Percentiles rank a stretch among this genome's conserved stretches.
These are phyloP conservation scores for Brenthis ino DNA, from an alignment of 2,888 invertebrate species.

Conservation along the genomic window DNA sequence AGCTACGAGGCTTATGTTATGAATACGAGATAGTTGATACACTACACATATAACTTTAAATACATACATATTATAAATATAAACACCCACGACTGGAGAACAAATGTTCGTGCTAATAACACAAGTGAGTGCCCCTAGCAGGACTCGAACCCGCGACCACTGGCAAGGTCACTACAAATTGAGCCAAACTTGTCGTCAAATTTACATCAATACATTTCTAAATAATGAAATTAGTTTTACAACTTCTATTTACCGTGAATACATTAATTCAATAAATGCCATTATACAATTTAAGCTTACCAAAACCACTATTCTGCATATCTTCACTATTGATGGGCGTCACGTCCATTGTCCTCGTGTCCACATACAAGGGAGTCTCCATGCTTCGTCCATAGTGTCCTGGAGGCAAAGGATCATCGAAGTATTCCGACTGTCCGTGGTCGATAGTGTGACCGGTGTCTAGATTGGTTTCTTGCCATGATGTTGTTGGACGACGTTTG, in stretches of 20 bases:
- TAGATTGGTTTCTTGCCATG: constrained; percentile 95
- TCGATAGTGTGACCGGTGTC: constrained; percentile 91
- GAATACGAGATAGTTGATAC: no score
- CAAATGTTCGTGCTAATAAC: no score
- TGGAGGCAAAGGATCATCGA: constrained; percentile 58
- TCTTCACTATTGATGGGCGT: constrained; percentile 74
- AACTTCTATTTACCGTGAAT: not conserved
- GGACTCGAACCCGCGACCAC: no score
- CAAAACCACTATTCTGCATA: constrained; percentile 65
- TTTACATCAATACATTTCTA: not conserved
- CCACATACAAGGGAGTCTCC: constrained; percentile 86
- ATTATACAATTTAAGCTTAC: constrained; percentile 47
- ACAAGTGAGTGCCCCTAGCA: no score
- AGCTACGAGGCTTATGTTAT: no score
- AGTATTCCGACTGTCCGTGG: constrained; percentile 81
- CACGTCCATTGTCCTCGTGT: constrained; percentile 79
- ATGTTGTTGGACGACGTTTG: constrained; percentile 76
- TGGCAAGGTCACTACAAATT: no score
- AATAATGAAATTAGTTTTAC: not conserved
- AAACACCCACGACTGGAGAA: no score
- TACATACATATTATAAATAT: no score
- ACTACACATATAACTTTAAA: no score
- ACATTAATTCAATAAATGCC: no score
- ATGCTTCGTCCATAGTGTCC: constrained; percentile 66
- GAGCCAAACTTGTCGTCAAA: no score